These are phyloP conservation scores for Megaptera novaeangliae DNA, from an alignment of 2,113 vertebrate genomes.

Conservation along the genomic window DNA sequence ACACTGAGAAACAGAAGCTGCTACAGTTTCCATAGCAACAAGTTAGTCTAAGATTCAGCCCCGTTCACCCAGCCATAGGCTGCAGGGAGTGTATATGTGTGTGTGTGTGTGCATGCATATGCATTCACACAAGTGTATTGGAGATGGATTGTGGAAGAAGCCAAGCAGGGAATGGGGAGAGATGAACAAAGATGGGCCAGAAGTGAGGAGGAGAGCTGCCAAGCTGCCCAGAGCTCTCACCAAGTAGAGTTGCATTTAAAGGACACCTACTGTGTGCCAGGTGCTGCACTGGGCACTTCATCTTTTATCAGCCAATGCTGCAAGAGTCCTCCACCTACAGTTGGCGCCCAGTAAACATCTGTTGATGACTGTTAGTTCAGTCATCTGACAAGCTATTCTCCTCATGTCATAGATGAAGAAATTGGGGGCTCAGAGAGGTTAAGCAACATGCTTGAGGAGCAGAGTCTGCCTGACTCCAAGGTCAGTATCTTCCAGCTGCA, in stretches of 20 bases:
- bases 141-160: not conserved
- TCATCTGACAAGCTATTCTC: not conserved
- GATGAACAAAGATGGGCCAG: not conserved
- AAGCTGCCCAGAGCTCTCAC: not conserved
- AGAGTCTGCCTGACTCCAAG: not conserved
- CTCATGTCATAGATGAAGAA: not conserved
- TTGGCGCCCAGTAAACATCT: not conserved
- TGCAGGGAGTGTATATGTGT: not conserved
- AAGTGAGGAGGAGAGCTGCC: not conserved
- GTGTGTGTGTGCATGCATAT: not conserved
- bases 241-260: not conserved
- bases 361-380: not conserved
- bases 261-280: not conserved
- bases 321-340: not conserved
- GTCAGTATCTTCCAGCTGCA: not conserved
- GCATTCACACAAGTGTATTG: not conserved
- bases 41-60: not conserved
- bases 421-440: not conserved
- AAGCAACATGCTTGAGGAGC: not conserved
- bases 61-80: not conserved
- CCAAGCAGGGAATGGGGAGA: not conserved
- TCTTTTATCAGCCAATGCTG: not conserved
- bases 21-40: not conserved
- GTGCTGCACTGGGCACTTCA: not conserved
- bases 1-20: not conserved